Evolutionary conservation across 2,888 invertebrate species (phyloP), one percentile per base, ranked within the genome.

Genomic region (Drosophila stalkeri): DNA sequence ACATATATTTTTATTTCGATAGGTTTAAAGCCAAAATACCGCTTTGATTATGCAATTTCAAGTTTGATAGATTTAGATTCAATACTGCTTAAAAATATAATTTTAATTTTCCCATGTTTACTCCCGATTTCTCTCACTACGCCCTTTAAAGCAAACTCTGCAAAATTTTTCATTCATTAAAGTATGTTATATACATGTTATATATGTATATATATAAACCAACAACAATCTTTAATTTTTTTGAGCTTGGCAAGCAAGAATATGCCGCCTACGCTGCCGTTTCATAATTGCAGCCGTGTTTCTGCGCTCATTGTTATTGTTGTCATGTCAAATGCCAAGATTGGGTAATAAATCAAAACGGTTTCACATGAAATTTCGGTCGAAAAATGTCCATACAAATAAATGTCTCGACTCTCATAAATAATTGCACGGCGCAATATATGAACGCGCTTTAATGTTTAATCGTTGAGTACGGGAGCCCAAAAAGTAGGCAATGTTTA

Each of bases 311-410:
- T 23, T 62, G 44, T 47, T 74, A 47, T 67, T 79, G 74, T 59
- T 68, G 72, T 55, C 81, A 72, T 80, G 85, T 88, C 83, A 75
- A 63, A 57, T 64, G 72, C 47, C 75, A 78, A 63, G 57, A 70
- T 69, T 69, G 74, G 46, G 72, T 82, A 82, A 86, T 88, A 84
- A 84, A 86, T 86, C 86, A 86, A 72, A 81, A 64, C 66, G 52
- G 81, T 41, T 55, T 54, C 59, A 55, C 77, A 75, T 64, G 57
- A 70, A 74, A 80, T 64, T 33, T 67, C 56, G 65, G 44, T 49
- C 61, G 56, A 57, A 63, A 57, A 59, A 65, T 73, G 73, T 66
- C 75, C 67, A 70, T 72, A 72, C 56, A 64, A 64, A 83, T 72
- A 71, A 80, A 80, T 77, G 61, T 70, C 78, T 52, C 9, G 14